Conservation (phyloP, 2,797 vertebrate genomes). For the Odontamblyopus rebecca region DNA sequence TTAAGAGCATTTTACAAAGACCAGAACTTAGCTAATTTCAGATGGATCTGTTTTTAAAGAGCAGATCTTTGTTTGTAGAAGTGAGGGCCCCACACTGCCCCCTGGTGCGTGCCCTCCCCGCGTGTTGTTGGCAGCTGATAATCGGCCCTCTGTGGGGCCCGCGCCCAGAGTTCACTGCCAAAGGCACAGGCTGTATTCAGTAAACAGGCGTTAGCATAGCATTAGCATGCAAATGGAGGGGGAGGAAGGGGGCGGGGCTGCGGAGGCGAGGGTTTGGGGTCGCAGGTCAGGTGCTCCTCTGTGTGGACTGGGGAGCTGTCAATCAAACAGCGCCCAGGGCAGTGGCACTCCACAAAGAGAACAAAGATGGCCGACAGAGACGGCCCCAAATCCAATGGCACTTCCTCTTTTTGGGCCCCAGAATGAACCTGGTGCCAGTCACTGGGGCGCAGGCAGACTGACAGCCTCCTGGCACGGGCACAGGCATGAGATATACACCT, state of each 20-base stretch:
- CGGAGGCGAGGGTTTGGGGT: conserved; percentile 71
- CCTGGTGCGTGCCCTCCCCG: conserved; percentile 32
- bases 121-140: conserved; percentile 70
- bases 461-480: conserved; percentile 11
- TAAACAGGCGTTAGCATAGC: conserved; percentile 69
- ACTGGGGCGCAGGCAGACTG: conserved; percentile 38
- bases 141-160: conserved; percentile 59
- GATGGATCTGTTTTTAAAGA: conserved; percentile 57
- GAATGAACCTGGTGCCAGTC: conserved; percentile 77
- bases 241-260: conserved; percentile 71
- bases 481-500: not conserved
- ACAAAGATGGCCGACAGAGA: conserved; percentile 81
- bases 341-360: conserved; percentile 66
- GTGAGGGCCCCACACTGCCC: conserved; percentile 21
- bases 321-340: conserved; percentile 68
- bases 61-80: conserved; percentile 29
- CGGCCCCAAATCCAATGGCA: conserved; percentile 66
- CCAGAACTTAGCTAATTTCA: conserved; percentile 71
- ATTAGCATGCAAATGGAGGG: conserved; percentile 85
- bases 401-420: conserved; percentile 68
- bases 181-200: conserved; percentile 74
- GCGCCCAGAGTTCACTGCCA: conserved; percentile 74
- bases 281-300: conserved; percentile 75
- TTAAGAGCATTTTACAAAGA: conserved; percentile 81
- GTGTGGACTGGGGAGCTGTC: conserved; percentile 80